Base-by-base conservation (phyloP, 2,113 vertebrate genomes). In the Chaenocephalus aceratus region DNA sequence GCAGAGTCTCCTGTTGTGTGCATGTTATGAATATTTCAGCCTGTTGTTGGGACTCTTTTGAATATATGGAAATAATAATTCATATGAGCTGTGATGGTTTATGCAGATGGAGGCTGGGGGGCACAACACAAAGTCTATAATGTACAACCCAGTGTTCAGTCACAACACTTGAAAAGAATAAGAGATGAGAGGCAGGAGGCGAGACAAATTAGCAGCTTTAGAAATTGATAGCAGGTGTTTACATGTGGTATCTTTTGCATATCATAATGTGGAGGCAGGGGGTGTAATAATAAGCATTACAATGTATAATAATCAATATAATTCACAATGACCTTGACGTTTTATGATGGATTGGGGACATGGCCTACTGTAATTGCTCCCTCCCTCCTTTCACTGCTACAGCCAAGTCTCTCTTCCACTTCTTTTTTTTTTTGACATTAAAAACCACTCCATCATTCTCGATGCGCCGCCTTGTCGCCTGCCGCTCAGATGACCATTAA, bases 401-500 rank as follows among this genome's bases (percentile, higher is more conserved):
- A 46, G 75, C 77, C 54, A 52, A 30, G n/a, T 63, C 77, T 14
- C 72, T 44, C 69, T 23, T 23, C 30, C 53, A 36, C 41, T 21
- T 26, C 30, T 70, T 61, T 84, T 26, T 70, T 61, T 81, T 79
- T 84, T 71, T 80, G 87, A 95, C 95, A 97, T 97, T 96, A 96
- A 96, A 96, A 95, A 96, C 79, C 93, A 88, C 95, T 96, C 96
- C 94, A 96, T 98, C 97, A 97, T 97, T 95, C 86, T 96, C 95
- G 95, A 95, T 96, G 94, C 94, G 96, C 94, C 93, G 93, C 95
- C 89, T 95, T 93, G 94, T 93, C 96, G 96, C 96, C 96, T 96
- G 96, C 96, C 96, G 96, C 96, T 95, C 96, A 94, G 94, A 95
- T 96, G 96, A 96, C 97, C 96, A 95, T 96, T 98, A 97, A 98